Base-by-base conservation (phyloP, 2,113 vertebrate species). In the Sapajus apella region DNA sequence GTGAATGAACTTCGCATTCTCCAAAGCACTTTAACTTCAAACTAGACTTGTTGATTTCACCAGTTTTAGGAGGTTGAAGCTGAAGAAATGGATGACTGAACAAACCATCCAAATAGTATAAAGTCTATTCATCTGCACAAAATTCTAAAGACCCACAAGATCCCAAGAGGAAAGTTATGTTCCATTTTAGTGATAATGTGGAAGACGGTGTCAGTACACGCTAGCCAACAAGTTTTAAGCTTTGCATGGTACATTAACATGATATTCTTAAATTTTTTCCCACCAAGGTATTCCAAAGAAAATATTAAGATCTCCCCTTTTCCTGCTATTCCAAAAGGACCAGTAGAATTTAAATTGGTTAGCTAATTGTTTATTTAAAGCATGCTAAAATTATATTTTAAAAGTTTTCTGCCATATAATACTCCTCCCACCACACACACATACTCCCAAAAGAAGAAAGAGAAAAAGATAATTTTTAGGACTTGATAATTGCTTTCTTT, bases 401-500 rank as follows among this genome's bases (percentile, higher is more conserved):
- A 75, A 47, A 87, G 27, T 81, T 97, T 96, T 92, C 80, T 91
- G 92, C 87, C 95, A 92, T 98, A 89, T 96, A 58, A 96, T 95
- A 97, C 50, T 73, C 85, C 16, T 12, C 5, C 5, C 45, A 27
- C 30, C 61, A 43, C 7, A 16, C 5, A 95, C 40, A 52, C 35
- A 35, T 35, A 5, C 50, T 35, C 16, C 16, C 1, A 3, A 52
- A 81, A 79, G 50, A 52, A 35, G 90, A 70, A 14, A 23, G 66
- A 83, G 58, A 43, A 43, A 87, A 96, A 97, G 88, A 40, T 80
- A 97, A 96, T 87, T 64, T 91, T 30, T 43, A 97, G 95, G 86
- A 97, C 68, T 96, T 94, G 87, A 90, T 96, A 96, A 94, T 95
- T 97, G 98, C 98, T 98, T 98, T 85, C 97, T 98, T 97, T 85